phyloP scores from a whole-genome alignment of 37 sponge, comb jelly and placozoan species.

The Beroe forskalii region DNA sequence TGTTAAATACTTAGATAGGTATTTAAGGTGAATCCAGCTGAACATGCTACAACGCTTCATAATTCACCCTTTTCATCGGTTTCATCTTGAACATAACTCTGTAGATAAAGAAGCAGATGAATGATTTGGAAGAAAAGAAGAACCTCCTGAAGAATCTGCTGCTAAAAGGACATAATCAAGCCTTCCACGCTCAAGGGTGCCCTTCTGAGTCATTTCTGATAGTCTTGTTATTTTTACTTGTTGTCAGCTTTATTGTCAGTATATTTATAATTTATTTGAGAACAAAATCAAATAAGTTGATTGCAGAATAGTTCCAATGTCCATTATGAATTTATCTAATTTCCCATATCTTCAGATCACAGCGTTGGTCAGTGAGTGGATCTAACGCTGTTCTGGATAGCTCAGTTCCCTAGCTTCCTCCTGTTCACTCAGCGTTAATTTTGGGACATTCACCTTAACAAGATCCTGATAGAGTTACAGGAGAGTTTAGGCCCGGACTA shows the following conservation, averaged over 20 bases:
- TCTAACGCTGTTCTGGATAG: slow-evolving; percentile 42
- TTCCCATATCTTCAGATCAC: slow-evolving; percentile 1
- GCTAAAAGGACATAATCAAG: slow-evolving; percentile 51
- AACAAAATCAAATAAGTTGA: too few species aligned
- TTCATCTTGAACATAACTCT: too few species aligned
- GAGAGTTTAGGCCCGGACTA: slow-evolving; percentile 85
- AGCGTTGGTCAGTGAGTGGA: slow-evolving; percentile 57
- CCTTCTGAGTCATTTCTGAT: background rate
- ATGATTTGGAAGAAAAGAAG: slow-evolving; percentile 18
- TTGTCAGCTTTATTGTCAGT: too few species aligned
- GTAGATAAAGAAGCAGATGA: slow-evolving; percentile 33
- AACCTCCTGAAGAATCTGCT: slow-evolving; percentile 27
- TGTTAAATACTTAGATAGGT: too few species aligned
- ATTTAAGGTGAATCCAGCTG: too few species aligned
- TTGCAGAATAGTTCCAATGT: too few species aligned
- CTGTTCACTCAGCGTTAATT: slow-evolving; percentile 78
- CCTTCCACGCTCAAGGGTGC: slow-evolving; percentile 43
- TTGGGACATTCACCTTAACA: slow-evolving; percentile 79
- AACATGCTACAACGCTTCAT: too few species aligned
- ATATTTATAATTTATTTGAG: too few species aligned
- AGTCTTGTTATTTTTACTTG: background rate
- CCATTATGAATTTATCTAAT: background rate
- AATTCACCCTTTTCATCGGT: too few species aligned
- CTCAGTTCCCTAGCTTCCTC: slow-evolving; percentile 73
- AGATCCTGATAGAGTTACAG: slow-evolving; percentile 79